Evolutionary conservation across 2,888 invertebrate species (phyloP), one percentile per base, ranked within the genome.

Genomic region (Idaea straminata): DNA sequence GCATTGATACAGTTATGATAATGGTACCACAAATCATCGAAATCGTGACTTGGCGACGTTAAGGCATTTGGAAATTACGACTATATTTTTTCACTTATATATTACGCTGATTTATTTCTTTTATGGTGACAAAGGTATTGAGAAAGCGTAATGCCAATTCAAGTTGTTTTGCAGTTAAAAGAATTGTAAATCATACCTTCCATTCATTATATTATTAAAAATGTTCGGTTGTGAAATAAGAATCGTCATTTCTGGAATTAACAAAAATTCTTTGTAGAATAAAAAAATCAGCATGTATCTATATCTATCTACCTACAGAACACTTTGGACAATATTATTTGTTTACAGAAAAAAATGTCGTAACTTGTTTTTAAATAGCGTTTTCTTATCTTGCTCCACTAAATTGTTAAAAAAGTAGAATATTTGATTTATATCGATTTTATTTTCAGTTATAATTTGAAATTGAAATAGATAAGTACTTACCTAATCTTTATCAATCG

Each of bases 1-100:
- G 69, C 69, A 69, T 73, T 74, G 70, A 76, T 72, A 69, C 61
- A 63, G 64, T 67, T 16, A 34, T 34, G 71, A 75, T 71, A 67
- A 68, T 70, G 69, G 68, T 76, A 72, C 74, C 76, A 77, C 75
- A 76, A 79, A 77, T 73, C 76, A 77, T 79, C 72, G 70, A 68
- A 75, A 73, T 72, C 81, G 80, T 81, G 80, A 80, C 79, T 73
- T 57, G 69, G 61, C 66, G 69, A 76, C 82, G 79, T 79, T 77
- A 73, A 79, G 76, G 79, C 79, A 81, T 81, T 78, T 72, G 60
- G 68, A 67, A 66, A 72, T 74, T 71, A 64, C 61, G 66, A 67
- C 67, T 67, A 69, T 70, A 68, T 36, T 70, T 74, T 72, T 68
- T 71, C 68, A 61, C 68, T 61, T 57, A 64, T 65, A 59, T 36